These are phyloP conservation scores for Protobothrops flavoviridis DNA, from an alignment of 2,113 vertebrate genomes.

Conservation along the genomic window DNA sequence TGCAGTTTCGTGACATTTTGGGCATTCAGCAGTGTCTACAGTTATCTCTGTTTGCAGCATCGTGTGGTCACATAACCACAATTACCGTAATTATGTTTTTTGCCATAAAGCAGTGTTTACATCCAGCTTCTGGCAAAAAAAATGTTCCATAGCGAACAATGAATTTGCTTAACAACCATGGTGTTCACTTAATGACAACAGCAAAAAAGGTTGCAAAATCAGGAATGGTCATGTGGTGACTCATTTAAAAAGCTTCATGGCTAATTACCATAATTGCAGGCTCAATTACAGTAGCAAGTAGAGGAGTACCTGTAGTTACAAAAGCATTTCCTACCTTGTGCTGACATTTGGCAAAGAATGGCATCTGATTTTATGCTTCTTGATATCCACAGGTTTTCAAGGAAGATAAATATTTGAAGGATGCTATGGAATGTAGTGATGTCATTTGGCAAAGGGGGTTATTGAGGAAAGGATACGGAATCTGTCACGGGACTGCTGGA, in stretches of 20 bases:
- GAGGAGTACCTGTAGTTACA: neutral
- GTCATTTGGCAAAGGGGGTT: conserved; percentile 96
- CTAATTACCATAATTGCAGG: neutral
- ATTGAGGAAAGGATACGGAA: conserved; percentile 91
- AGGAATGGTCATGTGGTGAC: neutral
- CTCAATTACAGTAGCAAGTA: neutral
- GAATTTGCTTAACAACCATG: neutral
- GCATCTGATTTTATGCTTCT: neutral
- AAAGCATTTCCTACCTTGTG: neutral
- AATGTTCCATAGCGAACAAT: neutral
- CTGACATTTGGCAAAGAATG: neutral
- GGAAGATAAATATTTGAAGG: conserved; percentile 96
- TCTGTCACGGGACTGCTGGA: conserved; percentile 93
- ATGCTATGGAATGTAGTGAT: conserved; percentile 90
- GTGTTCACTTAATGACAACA: neutral
- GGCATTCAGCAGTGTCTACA: neutral
- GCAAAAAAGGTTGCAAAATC: neutral
- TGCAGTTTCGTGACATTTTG: neutral
- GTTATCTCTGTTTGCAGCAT: neutral
- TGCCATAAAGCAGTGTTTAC: neutral
- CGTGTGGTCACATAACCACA: neutral
- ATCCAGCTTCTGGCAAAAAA: neutral
- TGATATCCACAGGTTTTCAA: conserved; percentile 82
- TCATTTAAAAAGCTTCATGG: neutral
- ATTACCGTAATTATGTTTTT: neutral